Base-by-base conservation (phyloP, 2,113 vertebrate genomes). In the Lepus americanus region DNA sequence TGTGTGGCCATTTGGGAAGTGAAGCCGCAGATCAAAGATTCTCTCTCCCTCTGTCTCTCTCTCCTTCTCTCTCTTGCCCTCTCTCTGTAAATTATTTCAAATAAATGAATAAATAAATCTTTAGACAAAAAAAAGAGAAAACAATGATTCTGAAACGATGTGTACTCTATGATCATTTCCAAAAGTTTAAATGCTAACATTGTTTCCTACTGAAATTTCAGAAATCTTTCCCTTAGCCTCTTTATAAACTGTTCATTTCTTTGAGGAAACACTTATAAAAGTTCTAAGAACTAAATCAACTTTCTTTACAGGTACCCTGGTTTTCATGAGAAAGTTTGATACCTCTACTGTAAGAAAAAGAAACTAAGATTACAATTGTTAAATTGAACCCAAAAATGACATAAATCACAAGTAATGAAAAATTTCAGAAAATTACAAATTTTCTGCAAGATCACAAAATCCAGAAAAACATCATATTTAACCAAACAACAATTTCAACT, bases 301-400 rank as follows among this genome's bases (percentile, higher is more conserved):
- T 11, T 33, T 3, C 20, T 93, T 87, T n/a, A 82, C 0, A 2
- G 55, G n/a, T 80, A 36, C 29, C 4, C 19, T 59, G 67, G 7
- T 67, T 90, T 90, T 51, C 11, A 92, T 78, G 63, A 94, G 31
- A 94, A 95, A 85, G 76, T 73, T 23, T 86, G 59, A 80, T 13
- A 12, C 16, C 3, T 19, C 22, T 7, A 55, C 8, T 96, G 17
- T 49, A 61, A 80, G 31, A 33, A 72, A 61, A 78, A 76, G 31
- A 17, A 86, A n/a, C 12, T n/a, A 73, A 73, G 90, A 33, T 79
- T 63, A 13, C 10, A 92, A n/a, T 61, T 63, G 9, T n/a, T 86
- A 90, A 87, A 77, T 64, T 90, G 72, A 87, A 19, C 44, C 16
- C 12, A 64, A 74, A 87, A 87, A 4, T 89, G 29, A 67, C 1